Evolutionary conservation across 2,888 invertebrate species (phyloP), one percentile per base, ranked within the genome.

Genomic region (Drosophila eohydei): DNA sequence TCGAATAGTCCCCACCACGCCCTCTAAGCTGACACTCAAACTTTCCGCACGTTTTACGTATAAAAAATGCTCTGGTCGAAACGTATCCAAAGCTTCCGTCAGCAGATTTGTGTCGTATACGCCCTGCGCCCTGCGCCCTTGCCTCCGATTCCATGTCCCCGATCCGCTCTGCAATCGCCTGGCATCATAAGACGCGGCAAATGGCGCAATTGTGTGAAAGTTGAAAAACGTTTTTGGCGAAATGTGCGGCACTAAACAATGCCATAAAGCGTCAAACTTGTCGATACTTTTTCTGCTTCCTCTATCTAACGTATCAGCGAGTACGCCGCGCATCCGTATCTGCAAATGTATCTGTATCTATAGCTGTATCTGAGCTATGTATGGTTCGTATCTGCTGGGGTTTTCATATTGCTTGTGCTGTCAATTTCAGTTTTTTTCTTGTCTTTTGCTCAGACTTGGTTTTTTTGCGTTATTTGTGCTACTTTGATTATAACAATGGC

Each of bases 151-250:
- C 50, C 41, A 11, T 1, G 1, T 16, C 12, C 21, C 14, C 12
- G 11, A 34, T 2, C 12, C 36, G 2, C 4, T 14, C 52, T 14
- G 54, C 69, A 58, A 58, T 59, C 48, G 69, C 30, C 30, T 38
- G 38, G 58, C 54, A 52, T 44, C 72, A 74, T 71, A 89, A 84
- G 78, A 83, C 81, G 81, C 80, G 72, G 88, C 84, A 88, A 88
- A 90, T 90, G 87, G 87, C 87, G 89, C 88, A 89, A 88, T 88
- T 90, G 88, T 89, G 90, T 88, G 89, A 89, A 89, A 86, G 90
- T 87, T 87, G 86, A 86, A 88, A 87, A 87, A 87, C 86, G 86
- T 89, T 87, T 85, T 85, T 88, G 88, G 88, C 86, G 89, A 89
- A 87, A 87, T 87, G 90, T 87, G 86, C 83, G 86, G 78, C 88